Evolutionary conservation across 2,888 invertebrate species (phyloP).

Genomic region (Lamproptera curius): DNA sequence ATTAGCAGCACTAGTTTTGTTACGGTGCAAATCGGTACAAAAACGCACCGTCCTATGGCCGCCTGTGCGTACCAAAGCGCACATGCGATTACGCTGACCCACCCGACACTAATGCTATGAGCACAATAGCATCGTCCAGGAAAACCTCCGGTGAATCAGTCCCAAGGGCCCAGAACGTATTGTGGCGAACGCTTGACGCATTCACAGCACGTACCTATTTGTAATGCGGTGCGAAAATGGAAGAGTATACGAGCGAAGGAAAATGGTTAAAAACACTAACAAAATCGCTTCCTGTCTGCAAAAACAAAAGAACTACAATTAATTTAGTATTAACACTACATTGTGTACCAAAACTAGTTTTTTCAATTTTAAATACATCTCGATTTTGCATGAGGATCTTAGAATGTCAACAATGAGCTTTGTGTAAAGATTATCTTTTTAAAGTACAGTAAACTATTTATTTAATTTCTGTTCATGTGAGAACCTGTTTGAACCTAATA

Average conservation of each 20-base stretch:
- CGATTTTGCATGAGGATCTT: too few species aligned
- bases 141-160: constrained; percentile 39
- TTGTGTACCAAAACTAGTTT: too few species aligned
- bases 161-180: constrained; percentile 47
- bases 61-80: constrained; percentile 28
- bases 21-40: constrained; percentile 10
- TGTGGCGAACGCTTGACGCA: constrained; percentile 38
- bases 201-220: constrained; percentile 17
- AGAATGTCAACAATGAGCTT: too few species aligned
- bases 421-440: too few species aligned
- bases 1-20: not conserved
- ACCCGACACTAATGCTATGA: constrained; percentile 54
- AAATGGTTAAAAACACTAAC: not conserved
- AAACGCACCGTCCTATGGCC: constrained; percentile 15
- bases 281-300: too few species aligned
- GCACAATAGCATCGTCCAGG: constrained; percentile 52
- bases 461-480: too few species aligned
- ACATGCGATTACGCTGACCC: constrained; percentile 45
- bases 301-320: too few species aligned
- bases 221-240: constrained; percentile 21
- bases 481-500: too few species aligned
- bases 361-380: too few species aligned
- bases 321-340: too few species aligned
- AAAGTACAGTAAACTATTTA: too few species aligned
- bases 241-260: constrained; percentile 16